Base-by-base conservation (phyloP, 1,140 invertebrate genomes). In the Stegodyphus dumicola region DNA sequence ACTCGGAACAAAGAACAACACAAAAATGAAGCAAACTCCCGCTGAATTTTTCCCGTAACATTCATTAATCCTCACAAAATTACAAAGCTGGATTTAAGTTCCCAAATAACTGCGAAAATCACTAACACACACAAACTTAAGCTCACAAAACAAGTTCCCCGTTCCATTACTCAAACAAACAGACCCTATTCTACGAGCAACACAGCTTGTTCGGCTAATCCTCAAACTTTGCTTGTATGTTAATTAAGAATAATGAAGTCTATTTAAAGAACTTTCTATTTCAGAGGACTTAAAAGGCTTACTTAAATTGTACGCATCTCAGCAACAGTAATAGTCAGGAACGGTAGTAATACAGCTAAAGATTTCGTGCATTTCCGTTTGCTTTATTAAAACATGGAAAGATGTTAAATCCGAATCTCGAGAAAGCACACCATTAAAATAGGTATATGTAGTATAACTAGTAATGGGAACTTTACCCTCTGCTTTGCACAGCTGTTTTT, bases 191-290 rank as follows among this genome's bases (percentile, higher is more conserved):
- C 33, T 3, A 33, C 48, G 10, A 33, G 33, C 33, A 33, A 33
- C 33, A 33, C 33, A 33, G 33, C 33, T 33, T 11, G 9, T 6
- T 6, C n/a, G 13, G 15, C 73, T 56, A 75, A 75, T 75, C 73
- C 73, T 53, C 53, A 48, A 54, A 75, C 54, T 75, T 56, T 60
- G 73, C 33, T 33, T 53, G 18, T 60, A 60, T 75, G 73, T 75
- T 75, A 75, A 75, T 75, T 54, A 75, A 75, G 73, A 75, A 75
- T 75, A 75, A 75, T 75, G 73, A 53, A 17, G 56, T 9, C 56
- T 60, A 60, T 60, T 60, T 60, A 60, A 60, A 60, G 56, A 60
- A 9, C 15, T 9, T 60, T 60, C 15, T 60, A 60, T 15, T 60
- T 9, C 15, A 9, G 56, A 15, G 56, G 56, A 11, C 56, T 60